These are phyloP conservation scores for Acanthosepion pharaonis DNA, from an alignment of 2,888 invertebrate species.

Conservation along the genomic window DNA sequence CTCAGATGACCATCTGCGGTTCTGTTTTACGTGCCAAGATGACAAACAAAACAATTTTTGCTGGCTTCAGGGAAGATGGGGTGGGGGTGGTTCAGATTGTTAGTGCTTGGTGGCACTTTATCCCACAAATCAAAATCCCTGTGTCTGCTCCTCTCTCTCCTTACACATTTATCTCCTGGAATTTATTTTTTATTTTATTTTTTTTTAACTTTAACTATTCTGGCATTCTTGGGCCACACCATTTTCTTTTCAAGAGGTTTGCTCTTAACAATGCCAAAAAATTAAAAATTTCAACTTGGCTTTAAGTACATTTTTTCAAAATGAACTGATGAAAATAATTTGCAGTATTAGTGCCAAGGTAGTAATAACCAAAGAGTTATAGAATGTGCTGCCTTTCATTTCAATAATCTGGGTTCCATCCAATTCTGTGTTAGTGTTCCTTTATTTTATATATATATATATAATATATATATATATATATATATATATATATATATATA, in stretches of 20 bases:
- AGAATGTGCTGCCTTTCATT: not conserved
- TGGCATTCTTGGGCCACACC: not conserved
- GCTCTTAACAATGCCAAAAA: not conserved
- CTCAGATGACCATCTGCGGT: not conserved
- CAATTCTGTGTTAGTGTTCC: not conserved
- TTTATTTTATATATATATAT: not conserved
- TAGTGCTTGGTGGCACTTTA: not conserved
- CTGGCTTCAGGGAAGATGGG: not conserved
- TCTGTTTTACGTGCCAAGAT: slow-evolving; percentile 4
- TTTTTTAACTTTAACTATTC: not conserved
- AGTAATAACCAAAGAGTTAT: not conserved
- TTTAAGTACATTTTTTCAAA: not conserved
- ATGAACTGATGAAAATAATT: slow-evolving; percentile 6
- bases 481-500: slow-evolving; percentile 8
- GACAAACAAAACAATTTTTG: not conserved
- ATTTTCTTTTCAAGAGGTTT: not conserved
- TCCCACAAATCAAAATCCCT: not conserved
- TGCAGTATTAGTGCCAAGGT: slow-evolving; percentile 8
- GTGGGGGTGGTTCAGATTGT: not conserved
- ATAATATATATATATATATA: not conserved
- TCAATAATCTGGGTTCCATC: slow-evolving; percentile 17
- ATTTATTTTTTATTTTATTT: not conserved
- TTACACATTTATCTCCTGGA: not conserved
- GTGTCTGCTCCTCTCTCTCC: not conserved
- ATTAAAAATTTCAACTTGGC: not conserved